phyloP scores from a whole-genome alignment of 2,888 invertebrate species.

The Charanyca ferruginea region DNA sequence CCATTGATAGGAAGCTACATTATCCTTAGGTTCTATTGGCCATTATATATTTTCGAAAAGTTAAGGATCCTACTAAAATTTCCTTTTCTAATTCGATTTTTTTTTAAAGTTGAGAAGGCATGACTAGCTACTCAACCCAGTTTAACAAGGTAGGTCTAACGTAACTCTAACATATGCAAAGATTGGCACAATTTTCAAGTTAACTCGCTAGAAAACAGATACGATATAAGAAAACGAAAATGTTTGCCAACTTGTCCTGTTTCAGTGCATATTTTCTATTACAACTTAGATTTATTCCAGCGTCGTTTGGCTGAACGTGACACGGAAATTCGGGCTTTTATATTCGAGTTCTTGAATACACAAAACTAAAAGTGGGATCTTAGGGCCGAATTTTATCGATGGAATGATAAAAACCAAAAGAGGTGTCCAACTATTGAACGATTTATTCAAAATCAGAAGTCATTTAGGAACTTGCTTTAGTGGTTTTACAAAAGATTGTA shows the following conservation, averaged over 20 bases:
- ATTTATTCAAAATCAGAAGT: too few species aligned
- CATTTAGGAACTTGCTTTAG: too few species aligned
- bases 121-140: background rate
- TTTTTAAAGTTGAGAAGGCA: background rate
- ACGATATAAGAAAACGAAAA: conserved; percentile 16
- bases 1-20: too few species aligned
- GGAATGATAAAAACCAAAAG: background rate
- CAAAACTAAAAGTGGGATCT: background rate
- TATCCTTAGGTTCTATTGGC: too few species aligned
- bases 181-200: conserved; percentile 41
- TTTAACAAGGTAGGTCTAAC: conserved; percentile 15
- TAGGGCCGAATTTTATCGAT: conserved; percentile 13
- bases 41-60: too few species aligned
- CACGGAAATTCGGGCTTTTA: conserved; percentile 6
- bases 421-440: conserved; percentile 11
- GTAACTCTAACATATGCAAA: conserved; percentile 32
- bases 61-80: too few species aligned
- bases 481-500: too few species aligned
- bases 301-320: conserved; percentile 21
- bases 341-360: background rate
- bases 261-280: conserved; percentile 36
- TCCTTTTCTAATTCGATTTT: background rate
- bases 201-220: conserved; percentile 19
- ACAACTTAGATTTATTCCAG: conserved; percentile 33
- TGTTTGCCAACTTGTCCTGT: conserved; percentile 37